A percentile compares a stretch with the other conserved stretches of the same genome.
phyloP scores from a whole-genome alignment of 2,888 invertebrate genomes.

The Lamproptera curius region DNA sequence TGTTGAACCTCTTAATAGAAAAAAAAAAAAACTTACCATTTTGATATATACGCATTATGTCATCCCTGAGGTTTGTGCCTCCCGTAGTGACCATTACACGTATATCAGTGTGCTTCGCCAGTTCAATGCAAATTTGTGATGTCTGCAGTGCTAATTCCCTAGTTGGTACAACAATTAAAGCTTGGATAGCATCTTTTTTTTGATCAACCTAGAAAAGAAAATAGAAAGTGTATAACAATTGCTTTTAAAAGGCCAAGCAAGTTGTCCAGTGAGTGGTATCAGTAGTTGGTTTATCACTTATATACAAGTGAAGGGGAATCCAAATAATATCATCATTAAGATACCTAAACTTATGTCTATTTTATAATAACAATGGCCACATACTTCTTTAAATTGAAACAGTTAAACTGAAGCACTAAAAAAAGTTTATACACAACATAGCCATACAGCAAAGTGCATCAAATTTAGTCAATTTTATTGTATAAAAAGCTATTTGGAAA shows the following conservation, averaged over 20 bases:
- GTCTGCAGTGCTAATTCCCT: conserved; percentile 99
- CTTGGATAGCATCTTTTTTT: conserved; percentile 95
- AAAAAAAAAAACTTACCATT: conserved; percentile 82
- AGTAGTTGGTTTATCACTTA: conserved; percentile 63
- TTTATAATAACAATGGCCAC: too few relatives aligned
- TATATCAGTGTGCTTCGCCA: conserved; percentile 97
- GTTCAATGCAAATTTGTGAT: conserved; percentile 99
- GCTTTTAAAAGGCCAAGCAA: too few relatives aligned
- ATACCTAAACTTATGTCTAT: too few relatives aligned
- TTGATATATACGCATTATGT: conserved; percentile 99
- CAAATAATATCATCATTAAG: conserved; percentile 65
- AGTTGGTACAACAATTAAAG: conserved; percentile 98
- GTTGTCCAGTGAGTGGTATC: conserved; percentile 30
- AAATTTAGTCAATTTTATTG: too few relatives aligned
- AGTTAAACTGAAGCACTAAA: too few relatives aligned
- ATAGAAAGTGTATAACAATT: conserved; percentile 17
- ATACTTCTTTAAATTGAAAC: too few relatives aligned
- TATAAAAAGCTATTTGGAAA: too few relatives aligned
- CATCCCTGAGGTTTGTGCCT: conserved; percentile 97
- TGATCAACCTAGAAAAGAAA: conserved; percentile 81
- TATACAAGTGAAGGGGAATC: conserved; percentile 74
- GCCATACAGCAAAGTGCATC: too few relatives aligned
- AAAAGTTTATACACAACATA: too few relatives aligned
- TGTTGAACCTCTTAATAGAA: neutral
- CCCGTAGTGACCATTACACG: conserved; percentile 99